Evolutionary conservation across 2,797 vertebrate genomes (phyloP).

Genomic region (Euthynnus affinis): DNA sequence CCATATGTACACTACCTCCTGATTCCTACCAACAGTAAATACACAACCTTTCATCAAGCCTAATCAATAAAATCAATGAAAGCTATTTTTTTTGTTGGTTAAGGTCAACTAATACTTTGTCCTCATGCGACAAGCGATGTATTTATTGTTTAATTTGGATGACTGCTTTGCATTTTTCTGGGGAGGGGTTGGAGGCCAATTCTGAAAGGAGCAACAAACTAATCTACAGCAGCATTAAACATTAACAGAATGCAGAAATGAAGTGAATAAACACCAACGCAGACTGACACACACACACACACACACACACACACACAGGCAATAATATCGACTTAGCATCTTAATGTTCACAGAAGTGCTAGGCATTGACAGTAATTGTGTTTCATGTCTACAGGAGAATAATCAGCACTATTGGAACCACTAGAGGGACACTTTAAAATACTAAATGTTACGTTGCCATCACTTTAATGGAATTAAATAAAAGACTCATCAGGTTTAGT

Average conservation of each 20-base stretch:
- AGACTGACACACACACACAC: not conserved
- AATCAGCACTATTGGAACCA: constrained; percentile 4
- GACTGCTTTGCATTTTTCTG: too few species aligned
- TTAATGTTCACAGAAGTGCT: not conserved
- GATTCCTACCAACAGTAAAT: too few species aligned
- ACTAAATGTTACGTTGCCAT: constrained; percentile 11
- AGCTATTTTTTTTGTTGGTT: too few species aligned
- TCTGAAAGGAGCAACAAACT: too few species aligned
- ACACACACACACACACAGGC: not conserved
- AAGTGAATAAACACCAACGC: too few species aligned
- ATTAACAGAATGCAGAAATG: not conserved
- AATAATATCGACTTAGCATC: not conserved
- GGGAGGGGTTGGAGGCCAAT: too few species aligned
- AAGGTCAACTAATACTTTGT: too few species aligned
- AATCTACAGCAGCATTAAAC: not conserved
- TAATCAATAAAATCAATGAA: too few species aligned
- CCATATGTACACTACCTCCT: too few species aligned
- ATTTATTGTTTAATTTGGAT: too few species aligned
- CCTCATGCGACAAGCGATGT: too few species aligned
- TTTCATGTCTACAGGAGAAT: constrained; percentile 17
- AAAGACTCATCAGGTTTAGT: constrained; percentile 11
- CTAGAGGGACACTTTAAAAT: constrained; percentile 21
- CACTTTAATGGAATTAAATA: constrained; percentile 35
- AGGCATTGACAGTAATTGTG: constrained; percentile 5
- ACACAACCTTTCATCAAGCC: too few species aligned